Base-by-base conservation (phyloP, 2,113 vertebrate genomes). In the Sinocyclocheilus anophthalmus region DNA sequence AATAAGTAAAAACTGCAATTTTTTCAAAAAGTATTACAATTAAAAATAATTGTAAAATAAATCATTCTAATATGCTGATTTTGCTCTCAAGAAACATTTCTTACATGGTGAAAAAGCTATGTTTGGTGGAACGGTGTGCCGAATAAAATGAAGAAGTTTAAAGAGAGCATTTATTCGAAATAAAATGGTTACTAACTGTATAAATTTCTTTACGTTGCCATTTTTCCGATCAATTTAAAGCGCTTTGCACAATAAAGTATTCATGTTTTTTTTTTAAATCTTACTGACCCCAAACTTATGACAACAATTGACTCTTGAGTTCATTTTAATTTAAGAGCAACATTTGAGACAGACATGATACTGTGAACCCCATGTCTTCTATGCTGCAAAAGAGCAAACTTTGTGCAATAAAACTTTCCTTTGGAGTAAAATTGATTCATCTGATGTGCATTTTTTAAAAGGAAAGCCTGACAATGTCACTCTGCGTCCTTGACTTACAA, bases 401-500 rank as follows among this genome's bases (percentile, higher is more conserved):
- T 24, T 61, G 20, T 61, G 79, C 61, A 67, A 63, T 26, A 63
- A 42, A 65, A 79, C 55, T n/a, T 45, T n/a, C 37, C 57, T 81
- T 42, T 30, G 7, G n/a, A 45, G 37, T 50, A 48, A 50, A 81
- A 81, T 24, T 16, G 3, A 63, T 22, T 42, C n/a, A 10, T n/a
- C 2, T 80, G 13, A 24, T 20, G 7, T 42, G 55, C 20, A 45
- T 37, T 12, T 26, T 26, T 42, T n/a, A 42, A 80, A 65, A 81
- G 59, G 6, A 45, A 81, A 65, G 8, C 30, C 39, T 65, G 59
- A 48, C 79, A 65, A 63, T 48, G 79, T 81, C 79, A 81, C 12
- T 63, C 59, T 48, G 14, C 1, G 26, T 70, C 63, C 63, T 82
- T 69, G 42, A 22, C n/a, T 81, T 65, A 81, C 37, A 65, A 42